Percentiles rank a stretch among this genome's conserved stretches.
phyloP scores from a whole-genome alignment of 2,797 vertebrate species.

The Mallotus villosus region DNA sequence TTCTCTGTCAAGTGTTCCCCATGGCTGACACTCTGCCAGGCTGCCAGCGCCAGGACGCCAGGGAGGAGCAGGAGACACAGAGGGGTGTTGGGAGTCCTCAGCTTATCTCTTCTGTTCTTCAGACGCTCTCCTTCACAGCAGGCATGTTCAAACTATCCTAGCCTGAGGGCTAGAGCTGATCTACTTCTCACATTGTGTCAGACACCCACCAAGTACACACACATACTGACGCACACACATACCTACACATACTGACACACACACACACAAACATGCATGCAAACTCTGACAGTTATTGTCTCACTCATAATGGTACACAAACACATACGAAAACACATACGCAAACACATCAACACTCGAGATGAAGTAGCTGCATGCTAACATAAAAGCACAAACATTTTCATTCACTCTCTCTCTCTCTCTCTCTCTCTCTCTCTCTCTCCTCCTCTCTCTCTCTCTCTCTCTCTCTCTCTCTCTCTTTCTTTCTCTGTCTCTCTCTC shows the following conservation, averaged over 20 bases:
- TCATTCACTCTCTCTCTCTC: constrained; percentile 7
- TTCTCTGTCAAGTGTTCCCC: too few relatives aligned
- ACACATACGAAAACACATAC: neutral
- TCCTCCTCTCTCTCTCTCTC: neutral
- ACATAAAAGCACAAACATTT: neutral
- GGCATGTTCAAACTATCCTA: constrained; percentile 41
- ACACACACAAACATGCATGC: constrained; percentile 18
- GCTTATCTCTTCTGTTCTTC: constrained; percentile 28
- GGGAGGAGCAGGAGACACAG: neutral
- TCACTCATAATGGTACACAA: constrained; percentile 1
- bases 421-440: neutral
- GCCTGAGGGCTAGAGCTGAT: constrained; percentile 42
- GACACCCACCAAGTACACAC: constrained; percentile 14
- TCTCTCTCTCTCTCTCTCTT: neutral
- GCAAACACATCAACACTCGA: neutral
- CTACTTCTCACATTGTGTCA: constrained; percentile 47
- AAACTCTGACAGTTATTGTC: neutral
- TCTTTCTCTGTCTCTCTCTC: constrained; percentile 27
- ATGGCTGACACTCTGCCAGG: too few relatives aligned
- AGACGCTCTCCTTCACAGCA: constrained; percentile 31
- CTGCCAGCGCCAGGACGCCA: too few relatives aligned
- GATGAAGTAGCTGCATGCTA: neutral
- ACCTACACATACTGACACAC: neutral
- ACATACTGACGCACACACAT: too few relatives aligned
- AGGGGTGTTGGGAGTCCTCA: constrained; percentile 43